These are phyloP conservation scores for Gymnogyps californianus DNA, from an alignment of 2,113 vertebrate genomes.

Conservation along the genomic window DNA sequence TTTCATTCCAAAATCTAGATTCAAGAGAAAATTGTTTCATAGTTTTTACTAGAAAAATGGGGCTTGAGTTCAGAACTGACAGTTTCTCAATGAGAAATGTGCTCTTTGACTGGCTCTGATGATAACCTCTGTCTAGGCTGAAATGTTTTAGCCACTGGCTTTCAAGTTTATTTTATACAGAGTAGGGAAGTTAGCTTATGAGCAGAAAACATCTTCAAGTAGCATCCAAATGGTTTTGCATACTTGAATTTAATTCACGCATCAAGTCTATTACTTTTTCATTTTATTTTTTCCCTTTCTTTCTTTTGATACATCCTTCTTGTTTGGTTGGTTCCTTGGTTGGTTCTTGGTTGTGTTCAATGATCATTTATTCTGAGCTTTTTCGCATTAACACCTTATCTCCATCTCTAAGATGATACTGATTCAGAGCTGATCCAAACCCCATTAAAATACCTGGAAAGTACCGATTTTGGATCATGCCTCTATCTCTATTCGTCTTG, in stretches of 20 bases:
- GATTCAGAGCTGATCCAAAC: not conserved
- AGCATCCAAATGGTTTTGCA: not conserved
- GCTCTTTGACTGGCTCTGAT: not conserved
- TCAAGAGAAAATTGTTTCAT: not conserved
- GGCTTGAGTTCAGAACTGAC: not conserved
- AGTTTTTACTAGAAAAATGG: not conserved
- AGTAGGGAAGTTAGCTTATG: not conserved
- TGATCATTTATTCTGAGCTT: not conserved
- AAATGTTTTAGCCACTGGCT: not conserved
- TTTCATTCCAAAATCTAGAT: not conserved
- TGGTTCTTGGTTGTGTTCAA: not conserved
- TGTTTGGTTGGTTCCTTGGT: not conserved
- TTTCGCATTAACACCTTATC: not conserved
- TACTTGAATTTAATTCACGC: not conserved
- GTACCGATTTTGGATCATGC: not conserved
- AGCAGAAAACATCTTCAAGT: not conserved
- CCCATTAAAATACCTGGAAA: not conserved
- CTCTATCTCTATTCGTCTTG: not conserved
- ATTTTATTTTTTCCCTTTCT: not conserved
- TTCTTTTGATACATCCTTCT: not conserved
- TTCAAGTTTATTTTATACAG: not conserved
- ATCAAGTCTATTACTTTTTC: not conserved
- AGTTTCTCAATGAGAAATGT: not conserved
- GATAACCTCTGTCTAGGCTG: not conserved
- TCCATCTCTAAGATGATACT: not conserved